These are phyloP conservation scores for Semaprochilodus insignis DNA, from an alignment of 2,797 vertebrate genomes.

Conservation along the genomic window DNA sequence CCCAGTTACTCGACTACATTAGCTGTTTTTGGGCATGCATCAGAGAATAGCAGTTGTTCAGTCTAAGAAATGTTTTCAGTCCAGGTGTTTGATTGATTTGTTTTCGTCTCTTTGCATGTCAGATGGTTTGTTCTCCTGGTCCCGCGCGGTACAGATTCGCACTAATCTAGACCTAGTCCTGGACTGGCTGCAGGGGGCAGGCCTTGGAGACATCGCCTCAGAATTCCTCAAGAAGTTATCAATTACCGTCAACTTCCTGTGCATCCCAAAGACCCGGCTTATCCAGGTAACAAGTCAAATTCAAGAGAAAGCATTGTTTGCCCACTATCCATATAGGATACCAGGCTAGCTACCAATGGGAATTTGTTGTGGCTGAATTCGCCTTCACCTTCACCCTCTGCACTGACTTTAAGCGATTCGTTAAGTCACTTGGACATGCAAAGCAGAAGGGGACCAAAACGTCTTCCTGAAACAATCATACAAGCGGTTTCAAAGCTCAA, in stretches of 20 bases:
- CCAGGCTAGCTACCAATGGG: not conserved
- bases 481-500: not conserved
- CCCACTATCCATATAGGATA: no score
- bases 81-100: not conserved
- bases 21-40: not conserved
- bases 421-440: not conserved
- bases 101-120: slow-evolving; percentile 2
- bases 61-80: not conserved
- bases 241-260: slow-evolving; percentile 90
- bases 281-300: slow-evolving; percentile 81
- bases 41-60: not conserved
- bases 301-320: not conserved
- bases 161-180: slow-evolving; percentile 92
- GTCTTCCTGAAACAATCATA: not conserved
- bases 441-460: not conserved
- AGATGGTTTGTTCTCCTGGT: slow-evolving; percentile 92
- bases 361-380: not conserved
- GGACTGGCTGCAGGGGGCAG: slow-evolving; percentile 91
- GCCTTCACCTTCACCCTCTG: not conserved
- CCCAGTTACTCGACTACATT: not conserved
- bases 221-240: slow-evolving; percentile 94
- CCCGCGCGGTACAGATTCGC: slow-evolving; percentile 90
- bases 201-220: slow-evolving; percentile 90
- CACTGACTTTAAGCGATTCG: not conserved
- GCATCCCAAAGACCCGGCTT: slow-evolving; percentile 89